Conservation (phyloP, 2,888 invertebrate genomes). For the Iphiclides podalirius region DNA sequence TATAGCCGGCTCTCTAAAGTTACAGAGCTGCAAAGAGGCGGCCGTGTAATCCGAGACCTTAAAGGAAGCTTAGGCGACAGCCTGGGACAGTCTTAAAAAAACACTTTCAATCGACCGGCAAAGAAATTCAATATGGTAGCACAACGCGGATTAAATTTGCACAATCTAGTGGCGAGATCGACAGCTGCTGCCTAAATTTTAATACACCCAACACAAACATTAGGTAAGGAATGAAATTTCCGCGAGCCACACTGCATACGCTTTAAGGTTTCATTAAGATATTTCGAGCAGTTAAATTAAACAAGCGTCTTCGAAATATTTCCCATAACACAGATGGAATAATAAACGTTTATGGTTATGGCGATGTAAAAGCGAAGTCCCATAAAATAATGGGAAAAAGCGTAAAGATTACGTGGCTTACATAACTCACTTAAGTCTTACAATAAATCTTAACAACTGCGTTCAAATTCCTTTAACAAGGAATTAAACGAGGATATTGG, state of each 20-base stretch:
- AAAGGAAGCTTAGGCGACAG: conserved; percentile 73
- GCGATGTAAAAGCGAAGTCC: conserved; percentile 30
- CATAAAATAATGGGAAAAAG: conserved; percentile 27
- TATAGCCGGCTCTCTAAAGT: conserved; percentile 52
- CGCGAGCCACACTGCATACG: conserved; percentile 43
- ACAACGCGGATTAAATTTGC: conserved; percentile 74
- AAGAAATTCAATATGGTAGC: conserved; percentile 73
- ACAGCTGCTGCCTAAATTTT: conserved; percentile 71
- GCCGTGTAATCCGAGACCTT: conserved; percentile 71
- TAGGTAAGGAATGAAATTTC: conserved; percentile 55
- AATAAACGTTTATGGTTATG: conserved; percentile 22
- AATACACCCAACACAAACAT: conserved; percentile 19
- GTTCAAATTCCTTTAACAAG: conserved; percentile 36
- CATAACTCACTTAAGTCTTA: conserved; percentile 30
- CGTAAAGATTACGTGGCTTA: conserved; percentile 23
- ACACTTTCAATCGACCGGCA: conserved; percentile 65
- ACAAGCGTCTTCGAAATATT: conserved; percentile 17
- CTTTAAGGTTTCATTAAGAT: conserved; percentile 31
- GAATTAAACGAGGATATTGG: conserved; percentile 50
- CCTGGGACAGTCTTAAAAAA: conserved; percentile 61
- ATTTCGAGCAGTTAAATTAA: conserved; percentile 16
- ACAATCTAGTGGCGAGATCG: conserved; percentile 65
- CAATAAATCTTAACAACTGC: conserved; percentile 31
- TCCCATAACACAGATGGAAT: conserved; percentile 14
- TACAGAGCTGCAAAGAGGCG: conserved; percentile 65